These are phyloP conservation scores for Mamestra configurata DNA, from an alignment of 1,140 invertebrate genomes.

Conservation along the genomic window DNA sequence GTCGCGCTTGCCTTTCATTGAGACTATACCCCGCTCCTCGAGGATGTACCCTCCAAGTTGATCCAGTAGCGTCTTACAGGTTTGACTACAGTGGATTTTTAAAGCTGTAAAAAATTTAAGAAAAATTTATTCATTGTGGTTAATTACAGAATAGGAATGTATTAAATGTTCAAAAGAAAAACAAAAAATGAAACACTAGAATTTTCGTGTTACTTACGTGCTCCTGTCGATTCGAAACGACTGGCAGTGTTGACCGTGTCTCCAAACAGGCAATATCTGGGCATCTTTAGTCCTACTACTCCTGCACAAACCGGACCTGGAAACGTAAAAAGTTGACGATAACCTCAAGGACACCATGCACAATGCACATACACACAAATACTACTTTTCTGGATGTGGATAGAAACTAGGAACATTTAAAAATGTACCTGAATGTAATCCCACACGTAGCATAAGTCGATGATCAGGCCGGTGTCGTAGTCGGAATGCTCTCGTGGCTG, in stretches of 20 bases:
- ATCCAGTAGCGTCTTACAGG: constrained; percentile 95
- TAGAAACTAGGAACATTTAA: too few species aligned
- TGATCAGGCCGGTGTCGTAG: constrained; percentile 96
- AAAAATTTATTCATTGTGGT: too few species aligned
- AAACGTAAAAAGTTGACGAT: constrained; percentile 50
- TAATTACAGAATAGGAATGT: too few species aligned
- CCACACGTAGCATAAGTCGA: constrained; percentile 95
- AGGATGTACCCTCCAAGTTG: constrained; percentile 95
- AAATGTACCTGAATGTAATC: constrained; percentile 94
- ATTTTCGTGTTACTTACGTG: constrained; percentile 82
- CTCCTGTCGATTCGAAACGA: constrained; percentile 98
- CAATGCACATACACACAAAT: too few species aligned
- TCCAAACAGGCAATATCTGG: constrained; percentile 96
- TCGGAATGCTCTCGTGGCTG: constrained; percentile 94
- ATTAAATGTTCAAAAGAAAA: not conserved
- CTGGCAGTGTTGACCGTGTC: constrained; percentile 97
- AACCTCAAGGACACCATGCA: too few species aligned
- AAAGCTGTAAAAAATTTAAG: constrained; percentile 91
- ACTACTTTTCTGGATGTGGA: too few species aligned
- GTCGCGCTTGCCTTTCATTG: constrained; percentile 96
- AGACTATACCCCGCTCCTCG: constrained; percentile 93
- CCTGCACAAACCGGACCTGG: constrained; percentile 94
- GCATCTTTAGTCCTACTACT: constrained; percentile 97
- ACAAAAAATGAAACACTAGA: not conserved
- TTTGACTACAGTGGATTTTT: constrained; percentile 96